Percentiles rank a stretch among this genome's conserved stretches.
Evolutionary conservation across 2,113 vertebrate genomes (phyloP).

Genomic region (Malaclemys terrapin): DNA sequence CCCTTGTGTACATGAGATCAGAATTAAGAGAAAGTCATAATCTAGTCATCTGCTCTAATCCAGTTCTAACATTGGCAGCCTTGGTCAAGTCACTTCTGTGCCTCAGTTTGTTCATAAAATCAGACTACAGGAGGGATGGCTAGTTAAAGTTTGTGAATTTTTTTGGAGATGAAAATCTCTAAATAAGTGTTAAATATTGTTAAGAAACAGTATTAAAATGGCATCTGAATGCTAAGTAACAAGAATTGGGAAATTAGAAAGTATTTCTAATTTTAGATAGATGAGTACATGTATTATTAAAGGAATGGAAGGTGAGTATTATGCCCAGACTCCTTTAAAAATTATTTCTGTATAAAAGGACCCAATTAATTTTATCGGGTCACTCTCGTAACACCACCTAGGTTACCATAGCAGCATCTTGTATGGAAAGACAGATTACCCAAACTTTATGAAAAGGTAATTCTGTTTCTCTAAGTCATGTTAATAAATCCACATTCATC

Average conservation of each 20-base stretch:
- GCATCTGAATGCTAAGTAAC: not conserved
- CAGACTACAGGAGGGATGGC: not conserved
- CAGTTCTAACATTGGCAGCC: not conserved
- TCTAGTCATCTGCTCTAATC: not conserved
- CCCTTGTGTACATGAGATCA: not conserved
- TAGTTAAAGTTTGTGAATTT: not conserved
- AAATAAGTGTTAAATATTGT: not conserved
- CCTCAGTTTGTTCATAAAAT: not conserved
- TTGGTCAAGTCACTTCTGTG: not conserved
- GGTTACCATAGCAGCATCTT: slow-evolving; percentile 57
- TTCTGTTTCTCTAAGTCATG: slow-evolving; percentile 73
- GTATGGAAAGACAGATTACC: slow-evolving; percentile 64
- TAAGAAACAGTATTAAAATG: not conserved
- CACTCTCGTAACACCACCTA: slow-evolving; percentile 58
- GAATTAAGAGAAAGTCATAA: not conserved
- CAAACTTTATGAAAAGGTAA: slow-evolving; percentile 68
- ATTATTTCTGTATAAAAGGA: slow-evolving; percentile 26
- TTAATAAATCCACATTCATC: slow-evolving; percentile 63
- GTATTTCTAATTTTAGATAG: slow-evolving; percentile 28
- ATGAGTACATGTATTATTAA: slow-evolving; percentile 5
- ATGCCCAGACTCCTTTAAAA: slow-evolving; percentile 49
- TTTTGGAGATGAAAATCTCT: not conserved
- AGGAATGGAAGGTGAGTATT: slow-evolving; percentile 17
- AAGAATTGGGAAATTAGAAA: slow-evolving; percentile 1
- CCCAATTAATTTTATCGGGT: slow-evolving; percentile 65